These are phyloP conservation scores for Drosophila jambulina DNA, from an alignment of 1,140 invertebrate genomes.

Conservation along the genomic window DNA sequence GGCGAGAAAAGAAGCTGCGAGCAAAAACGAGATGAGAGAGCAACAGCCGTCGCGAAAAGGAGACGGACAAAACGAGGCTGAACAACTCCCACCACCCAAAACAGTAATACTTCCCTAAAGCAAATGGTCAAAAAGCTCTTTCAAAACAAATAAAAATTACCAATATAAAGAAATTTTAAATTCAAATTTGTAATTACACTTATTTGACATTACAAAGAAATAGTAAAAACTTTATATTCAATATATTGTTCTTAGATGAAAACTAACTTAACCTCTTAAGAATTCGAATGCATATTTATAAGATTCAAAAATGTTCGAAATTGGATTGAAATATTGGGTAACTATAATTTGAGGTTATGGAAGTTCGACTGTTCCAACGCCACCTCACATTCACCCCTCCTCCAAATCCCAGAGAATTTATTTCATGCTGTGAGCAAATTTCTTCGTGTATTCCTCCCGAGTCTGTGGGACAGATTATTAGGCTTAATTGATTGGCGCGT, in stretches of 20 bases:
- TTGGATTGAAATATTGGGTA: background rate
- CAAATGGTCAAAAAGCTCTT: too few species aligned
- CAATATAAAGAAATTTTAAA: accelerated
- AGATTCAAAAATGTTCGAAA: background rate
- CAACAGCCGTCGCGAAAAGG: constrained; percentile 10
- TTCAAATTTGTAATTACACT: background rate
- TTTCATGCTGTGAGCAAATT: constrained; percentile 30
- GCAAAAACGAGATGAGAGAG: constrained; percentile 28
- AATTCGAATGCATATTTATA: too few species aligned
- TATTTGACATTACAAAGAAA: too few species aligned
- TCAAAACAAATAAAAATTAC: too few species aligned
- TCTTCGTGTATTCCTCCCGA: constrained; percentile 10
- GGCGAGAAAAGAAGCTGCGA: constrained; percentile 22
- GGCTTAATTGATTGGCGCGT: constrained; percentile 58
- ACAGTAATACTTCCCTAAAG: constrained; percentile 7
- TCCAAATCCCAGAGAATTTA: constrained; percentile 2
- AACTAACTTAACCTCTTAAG: too few species aligned
- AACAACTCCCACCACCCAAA: constrained; percentile 22
- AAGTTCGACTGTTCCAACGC: background rate
- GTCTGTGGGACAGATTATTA: constrained; percentile 46
- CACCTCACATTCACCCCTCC: background rate
- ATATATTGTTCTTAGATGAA: too few species aligned
- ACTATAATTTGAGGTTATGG: background rate
- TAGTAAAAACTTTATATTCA: too few species aligned
- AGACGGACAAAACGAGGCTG: constrained; percentile 11